phyloP scores from a whole-genome alignment of 53 echinoderm and acorn worm genomes.

The Henricia sp. region DNA sequence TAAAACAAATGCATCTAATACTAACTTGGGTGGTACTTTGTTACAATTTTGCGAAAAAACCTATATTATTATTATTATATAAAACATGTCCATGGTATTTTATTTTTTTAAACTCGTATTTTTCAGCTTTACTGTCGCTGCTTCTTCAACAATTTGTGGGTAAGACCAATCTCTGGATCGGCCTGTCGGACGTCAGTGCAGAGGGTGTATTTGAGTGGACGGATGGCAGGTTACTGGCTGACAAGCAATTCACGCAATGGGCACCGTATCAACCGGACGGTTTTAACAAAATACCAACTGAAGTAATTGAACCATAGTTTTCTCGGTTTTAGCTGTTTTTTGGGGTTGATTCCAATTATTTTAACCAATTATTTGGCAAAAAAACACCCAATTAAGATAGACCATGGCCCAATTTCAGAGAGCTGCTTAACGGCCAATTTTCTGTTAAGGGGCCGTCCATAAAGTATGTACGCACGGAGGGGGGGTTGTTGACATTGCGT shows the following conservation, averaged over 20 bases:
- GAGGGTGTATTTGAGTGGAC: slow-evolving; percentile 73
- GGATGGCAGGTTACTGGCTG: slow-evolving; percentile 69
- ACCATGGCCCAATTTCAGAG: no score
- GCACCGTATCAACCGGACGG: slow-evolving; percentile 67
- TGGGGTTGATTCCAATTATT: no score
- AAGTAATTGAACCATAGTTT: background rate
- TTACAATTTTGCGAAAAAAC: background rate
- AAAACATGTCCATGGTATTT: background rate
- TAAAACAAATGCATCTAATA: no score
- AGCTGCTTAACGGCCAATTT: no score
- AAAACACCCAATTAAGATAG: no score
- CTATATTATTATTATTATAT: no score
- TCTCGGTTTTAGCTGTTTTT: background rate
- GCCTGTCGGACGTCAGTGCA: slow-evolving; percentile 63
- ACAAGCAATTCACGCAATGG: slow-evolving; percentile 70
- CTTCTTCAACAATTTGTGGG: slow-evolving; percentile 29
- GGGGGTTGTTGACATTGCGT: no score
- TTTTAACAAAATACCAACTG: slow-evolving; percentile 25
- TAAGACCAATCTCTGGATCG: slow-evolving; percentile 66
- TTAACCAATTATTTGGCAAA: no score
- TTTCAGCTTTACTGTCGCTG: slow-evolving; percentile 26
- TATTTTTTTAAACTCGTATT: background rate
- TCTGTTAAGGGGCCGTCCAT: no score
- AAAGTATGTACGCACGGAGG: no score
- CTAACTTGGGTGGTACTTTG: background rate